A percentile compares a stretch with the other conserved stretches of the same genome.
Evolutionary conservation across 2,113 vertebrate genomes (phyloP).

Genomic region (Zingel zingel): DNA sequence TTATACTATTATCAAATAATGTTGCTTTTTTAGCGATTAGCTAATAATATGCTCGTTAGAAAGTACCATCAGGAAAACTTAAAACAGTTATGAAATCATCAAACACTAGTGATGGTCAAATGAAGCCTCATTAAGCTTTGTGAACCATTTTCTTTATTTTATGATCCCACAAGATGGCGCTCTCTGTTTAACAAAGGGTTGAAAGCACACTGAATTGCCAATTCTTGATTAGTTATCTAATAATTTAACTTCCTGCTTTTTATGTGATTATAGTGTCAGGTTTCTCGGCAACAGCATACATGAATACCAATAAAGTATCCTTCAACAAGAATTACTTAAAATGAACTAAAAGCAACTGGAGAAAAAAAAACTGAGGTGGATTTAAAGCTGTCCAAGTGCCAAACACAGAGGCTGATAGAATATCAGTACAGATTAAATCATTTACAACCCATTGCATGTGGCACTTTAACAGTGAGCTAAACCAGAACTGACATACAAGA

Average conservation of each 20-base stretch:
- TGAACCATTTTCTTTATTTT: no score
- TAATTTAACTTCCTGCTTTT: background rate
- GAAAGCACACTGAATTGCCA: no score
- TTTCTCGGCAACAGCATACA: constrained; percentile 26
- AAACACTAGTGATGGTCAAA: no score
- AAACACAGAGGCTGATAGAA: constrained; percentile 22
- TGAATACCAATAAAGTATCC: constrained; percentile 11
- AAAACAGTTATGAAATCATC: no score
- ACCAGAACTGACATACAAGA: background rate
- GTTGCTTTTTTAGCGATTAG: no score
- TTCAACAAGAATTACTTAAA: constrained; percentile 23
- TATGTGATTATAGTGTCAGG: background rate
- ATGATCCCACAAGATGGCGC: no score
- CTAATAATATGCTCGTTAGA: no score
- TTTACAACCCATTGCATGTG: background rate
- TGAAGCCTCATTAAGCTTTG: no score
- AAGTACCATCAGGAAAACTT: no score
- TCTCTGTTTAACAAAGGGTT: no score
- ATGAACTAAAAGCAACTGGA: constrained; percentile 12
- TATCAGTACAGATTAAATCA: constrained; percentile 25
- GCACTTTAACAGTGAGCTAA: background rate
- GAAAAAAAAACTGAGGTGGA: constrained; percentile 14
- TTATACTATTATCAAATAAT: no score
- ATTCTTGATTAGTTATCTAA: background rate
- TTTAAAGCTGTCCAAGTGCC: constrained; percentile 24